phyloP scores from a whole-genome alignment of 2,797 vertebrate species.

The Ispidina lecontei region DNA sequence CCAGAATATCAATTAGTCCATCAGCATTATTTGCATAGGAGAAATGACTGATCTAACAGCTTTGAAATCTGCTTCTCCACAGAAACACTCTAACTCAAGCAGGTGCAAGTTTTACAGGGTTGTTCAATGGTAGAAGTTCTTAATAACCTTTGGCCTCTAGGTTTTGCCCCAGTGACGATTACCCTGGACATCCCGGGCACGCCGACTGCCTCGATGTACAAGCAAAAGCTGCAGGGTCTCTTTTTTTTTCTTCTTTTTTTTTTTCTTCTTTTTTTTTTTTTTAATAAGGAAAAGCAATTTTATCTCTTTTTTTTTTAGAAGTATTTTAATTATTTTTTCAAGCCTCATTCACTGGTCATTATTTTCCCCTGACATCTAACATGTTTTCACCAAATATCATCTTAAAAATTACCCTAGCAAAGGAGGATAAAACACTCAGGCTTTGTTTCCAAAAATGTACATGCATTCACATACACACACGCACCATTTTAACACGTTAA shows the following conservation, averaged over 20 bases:
- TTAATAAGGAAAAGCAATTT: neutral
- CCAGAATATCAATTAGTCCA: neutral
- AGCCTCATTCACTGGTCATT: neutral
- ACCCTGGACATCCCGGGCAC: neutral
- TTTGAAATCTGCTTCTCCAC: neutral
- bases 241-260: neutral
- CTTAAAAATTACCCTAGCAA: neutral
- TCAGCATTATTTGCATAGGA: neutral
- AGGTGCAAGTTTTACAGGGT: neutral
- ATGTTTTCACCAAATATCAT: neutral
- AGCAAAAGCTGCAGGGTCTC: neutral
- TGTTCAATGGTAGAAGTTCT: neutral
- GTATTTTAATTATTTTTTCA: constrained; percentile 3
- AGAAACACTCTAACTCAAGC: neutral
- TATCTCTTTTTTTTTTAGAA: neutral
- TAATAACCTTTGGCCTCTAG: neutral
- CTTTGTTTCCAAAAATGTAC: neutral
- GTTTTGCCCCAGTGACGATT: neutral
- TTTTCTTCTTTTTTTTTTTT: neutral
- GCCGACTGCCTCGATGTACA: neutral
- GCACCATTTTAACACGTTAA: neutral
- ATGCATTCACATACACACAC: neutral
- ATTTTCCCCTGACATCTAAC: neutral
- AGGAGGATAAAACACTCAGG: neutral
- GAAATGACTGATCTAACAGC: neutral